A percentile compares a stretch with the other conserved stretches of the same genome.
Evolutionary conservation across 2,888 invertebrate species (phyloP).

Genomic region (Nymphalis polychloros): DNA sequence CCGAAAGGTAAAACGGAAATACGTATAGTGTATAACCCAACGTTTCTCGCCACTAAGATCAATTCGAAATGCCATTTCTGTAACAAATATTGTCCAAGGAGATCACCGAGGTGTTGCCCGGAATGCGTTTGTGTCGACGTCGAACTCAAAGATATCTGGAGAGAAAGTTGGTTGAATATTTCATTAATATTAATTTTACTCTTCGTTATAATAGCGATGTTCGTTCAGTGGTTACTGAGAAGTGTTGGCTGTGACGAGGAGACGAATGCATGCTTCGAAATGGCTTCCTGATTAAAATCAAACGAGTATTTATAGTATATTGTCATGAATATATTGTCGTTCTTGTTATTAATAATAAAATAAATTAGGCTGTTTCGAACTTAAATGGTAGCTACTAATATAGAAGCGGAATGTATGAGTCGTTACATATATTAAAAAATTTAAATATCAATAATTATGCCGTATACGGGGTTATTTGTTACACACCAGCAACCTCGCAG

Average conservation of each 20-base stretch:
- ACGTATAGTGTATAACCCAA: conserved; percentile 75
- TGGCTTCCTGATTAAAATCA: conserved; percentile 39
- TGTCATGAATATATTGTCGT: no score
- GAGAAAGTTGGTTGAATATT: conserved; percentile 73
- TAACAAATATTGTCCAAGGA: conserved; percentile 61
- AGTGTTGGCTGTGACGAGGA: conserved; percentile 53
- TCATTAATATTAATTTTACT: conserved; percentile 60
- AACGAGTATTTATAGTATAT: no score
- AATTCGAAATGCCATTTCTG: conserved; percentile 60
- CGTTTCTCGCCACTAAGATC: conserved; percentile 58
- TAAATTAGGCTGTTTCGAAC: no score
- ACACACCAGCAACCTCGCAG: no score
- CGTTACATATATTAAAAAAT: no score
- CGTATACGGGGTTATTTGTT: no score
- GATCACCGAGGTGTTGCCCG: conserved; percentile 65
- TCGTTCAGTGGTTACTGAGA: conserved; percentile 62
- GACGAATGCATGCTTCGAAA: conserved; percentile 56
- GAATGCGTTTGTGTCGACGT: conserved; percentile 66
- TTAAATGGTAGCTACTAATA: no score
- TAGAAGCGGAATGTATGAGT: no score
- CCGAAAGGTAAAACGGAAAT: conserved; percentile 67
- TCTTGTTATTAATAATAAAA: no score
- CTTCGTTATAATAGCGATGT: conserved; percentile 60
- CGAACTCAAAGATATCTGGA: conserved; percentile 63
- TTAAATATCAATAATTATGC: no score